A percentile compares a stretch with the other conserved stretches of the same genome.
Conservation (phyloP, 1,140 invertebrate genomes). For the Hyphantria cunea region DNA sequence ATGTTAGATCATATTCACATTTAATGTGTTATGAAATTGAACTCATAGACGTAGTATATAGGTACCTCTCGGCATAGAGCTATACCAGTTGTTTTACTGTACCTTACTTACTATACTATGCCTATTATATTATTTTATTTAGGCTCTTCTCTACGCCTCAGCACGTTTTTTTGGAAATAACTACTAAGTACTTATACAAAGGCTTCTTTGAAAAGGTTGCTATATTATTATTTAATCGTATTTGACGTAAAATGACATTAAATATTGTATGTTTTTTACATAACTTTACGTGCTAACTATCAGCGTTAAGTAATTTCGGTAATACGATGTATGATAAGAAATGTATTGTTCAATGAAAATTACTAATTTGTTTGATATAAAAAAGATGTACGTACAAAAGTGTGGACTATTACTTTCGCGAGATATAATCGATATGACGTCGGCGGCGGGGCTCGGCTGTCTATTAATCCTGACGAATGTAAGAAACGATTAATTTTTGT, state of each 20-base stretch:
- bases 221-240: no score
- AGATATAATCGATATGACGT: slow-evolving; percentile 40
- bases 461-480: slow-evolving; percentile 33
- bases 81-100: no score
- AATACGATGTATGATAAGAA: slow-evolving; percentile 6
- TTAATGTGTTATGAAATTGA: no score
- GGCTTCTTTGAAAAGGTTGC: no score
- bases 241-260: background rate
- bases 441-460: slow-evolving; percentile 48
- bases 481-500: slow-evolving; percentile 5
- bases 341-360: slow-evolving; percentile 10
- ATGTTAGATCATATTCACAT: no score
- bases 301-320: slow-evolving; percentile 18
- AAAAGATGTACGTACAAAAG: slow-evolving; percentile 17
- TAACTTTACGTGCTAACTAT: slow-evolving; percentile 16
- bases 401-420: slow-evolving; percentile 9
- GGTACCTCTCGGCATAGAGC: no score
- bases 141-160: no score
- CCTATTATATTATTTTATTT: no score
- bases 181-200: no score
- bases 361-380: slow-evolving; percentile 17
- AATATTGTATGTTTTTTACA: slow-evolving; percentile 11
- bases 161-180: no score
- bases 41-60: no score
- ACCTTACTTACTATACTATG: no score